Evolutionary conservation across 1,140 invertebrate genomes (phyloP), one percentile per base, ranked within the genome.

Genomic region (Asbolus verrucosus): DNA sequence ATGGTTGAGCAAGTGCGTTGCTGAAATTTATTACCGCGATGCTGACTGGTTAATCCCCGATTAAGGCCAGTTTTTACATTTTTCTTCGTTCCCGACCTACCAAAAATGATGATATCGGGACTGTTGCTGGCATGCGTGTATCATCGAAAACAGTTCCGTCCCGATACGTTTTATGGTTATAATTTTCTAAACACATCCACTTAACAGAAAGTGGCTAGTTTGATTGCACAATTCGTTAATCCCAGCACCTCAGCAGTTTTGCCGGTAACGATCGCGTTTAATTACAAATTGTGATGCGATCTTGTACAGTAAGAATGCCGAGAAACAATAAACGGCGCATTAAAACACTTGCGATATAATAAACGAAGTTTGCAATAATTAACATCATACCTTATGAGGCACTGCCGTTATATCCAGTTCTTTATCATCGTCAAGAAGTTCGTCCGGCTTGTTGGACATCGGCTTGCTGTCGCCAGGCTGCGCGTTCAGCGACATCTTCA

Each of bases 341-440:
- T 71, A 71, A 67, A 71, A 71, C 70, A 67, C 65, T 71, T 71
- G 61, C 70, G 59, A 71, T 67, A 65, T 71, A 71, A 71, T 71
- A 71, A 71, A 71, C 67, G 70, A 72, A 72, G 67, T 69, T 72
- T 65, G 60, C 67, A 72, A 68, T 72, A 72, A 72, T 69, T 73
- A 70, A 70, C 68, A 67, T 60, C 67, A 67, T 76, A 76, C 76
- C 70, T 77, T 76, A 74, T 78, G 74, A 9, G 75, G 73, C 18
- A 73, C 67, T 79, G 78, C 66, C 70, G 74, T 38, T 76, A 81
- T 70, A 62, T 75, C 71, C 54, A 65, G 60, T 75, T 75, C 73
- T 67, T 69, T 71, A 39, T 69, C 65, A 39, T 73, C 73, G 24
- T 39, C 60, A n/a, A 66, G 66, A 5, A 30, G 65, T 66, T 46